Conservation (phyloP, 2,888 invertebrate species). For the Alsophila aescularia region DNA sequence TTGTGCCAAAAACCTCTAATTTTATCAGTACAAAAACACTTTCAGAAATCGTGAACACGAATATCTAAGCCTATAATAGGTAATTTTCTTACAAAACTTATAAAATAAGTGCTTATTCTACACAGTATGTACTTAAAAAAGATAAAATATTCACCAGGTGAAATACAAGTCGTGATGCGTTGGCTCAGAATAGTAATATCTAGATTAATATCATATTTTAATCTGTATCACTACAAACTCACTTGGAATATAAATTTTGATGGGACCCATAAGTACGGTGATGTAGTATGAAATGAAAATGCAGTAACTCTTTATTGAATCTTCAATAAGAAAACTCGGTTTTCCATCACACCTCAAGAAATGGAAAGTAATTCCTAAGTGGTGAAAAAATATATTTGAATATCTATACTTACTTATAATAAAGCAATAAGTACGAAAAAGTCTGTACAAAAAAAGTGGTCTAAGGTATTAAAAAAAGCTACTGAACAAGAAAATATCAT, state of each 20-base stretch:
- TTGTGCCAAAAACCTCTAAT: no score
- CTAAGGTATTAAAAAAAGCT: no score
- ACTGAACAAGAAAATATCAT: no score
- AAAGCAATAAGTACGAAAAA: no score
- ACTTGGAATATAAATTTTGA: constrained; percentile 50
- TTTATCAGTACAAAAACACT: not conserved
- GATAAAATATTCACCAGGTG: constrained; percentile 73
- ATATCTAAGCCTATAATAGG: constrained; percentile 9
- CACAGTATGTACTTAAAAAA: no score
- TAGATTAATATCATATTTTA: constrained; percentile 66
- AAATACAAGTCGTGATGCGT: constrained; percentile 70
- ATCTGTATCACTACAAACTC: constrained; percentile 69
- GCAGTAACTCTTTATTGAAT: not conserved
- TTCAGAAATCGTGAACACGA: constrained; percentile 31
- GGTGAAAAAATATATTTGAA: no score
- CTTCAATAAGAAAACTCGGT: not conserved
- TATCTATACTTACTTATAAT: no score
- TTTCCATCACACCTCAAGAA: no score
- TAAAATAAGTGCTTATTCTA: constrained; percentile 54
- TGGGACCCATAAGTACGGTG: not conserved
- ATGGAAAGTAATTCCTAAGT: no score
- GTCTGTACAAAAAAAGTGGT: no score
- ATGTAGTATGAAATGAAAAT: not conserved
- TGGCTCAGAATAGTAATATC: constrained; percentile 65
- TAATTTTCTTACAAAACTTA: constrained; percentile 39